Conservation (phyloP, 2,797 vertebrate genomes). For the Liparis tanakae region DNA sequence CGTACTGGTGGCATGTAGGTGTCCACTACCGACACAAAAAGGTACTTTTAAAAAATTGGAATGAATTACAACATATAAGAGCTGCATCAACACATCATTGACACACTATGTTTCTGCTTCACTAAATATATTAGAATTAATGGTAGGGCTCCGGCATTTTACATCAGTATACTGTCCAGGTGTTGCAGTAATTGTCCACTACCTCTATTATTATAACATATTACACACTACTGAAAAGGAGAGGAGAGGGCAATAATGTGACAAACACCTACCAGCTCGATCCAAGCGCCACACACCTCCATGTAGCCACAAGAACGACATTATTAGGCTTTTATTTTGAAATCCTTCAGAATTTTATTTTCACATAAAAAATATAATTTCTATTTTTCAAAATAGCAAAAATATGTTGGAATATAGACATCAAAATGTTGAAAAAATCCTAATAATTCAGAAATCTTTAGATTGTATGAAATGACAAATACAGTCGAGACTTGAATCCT, state of each 20-base stretch:
- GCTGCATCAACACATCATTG: neutral
- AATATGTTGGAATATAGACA: neutral
- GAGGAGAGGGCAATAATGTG: neutral
- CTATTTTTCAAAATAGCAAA: slow-evolving; percentile 1
- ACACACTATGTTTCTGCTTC: neutral
- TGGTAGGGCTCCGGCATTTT: neutral
- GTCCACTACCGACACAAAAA: neutral
- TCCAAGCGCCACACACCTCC: neutral
- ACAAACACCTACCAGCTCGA: neutral
- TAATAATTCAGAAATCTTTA: neutral
- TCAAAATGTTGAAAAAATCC: slow-evolving; percentile 1
- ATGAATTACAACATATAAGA: neutral
- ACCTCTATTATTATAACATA: neutral
- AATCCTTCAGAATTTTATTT: neutral
- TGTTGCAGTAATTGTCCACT: neutral
- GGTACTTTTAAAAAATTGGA: neutral
- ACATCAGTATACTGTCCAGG: neutral
- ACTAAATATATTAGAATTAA: neutral
- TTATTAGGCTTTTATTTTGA: neutral
- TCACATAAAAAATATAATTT: neutral
- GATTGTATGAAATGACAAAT: neutral
- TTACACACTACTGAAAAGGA: too few species aligned
- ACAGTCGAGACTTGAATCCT: neutral
- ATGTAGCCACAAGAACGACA: neutral
- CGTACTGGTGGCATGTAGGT: neutral